Percentiles rank a stretch among this genome's conserved stretches.
Conservation (phyloP, 2,888 invertebrate genomes). For the Cybosia mesomella region DNA sequence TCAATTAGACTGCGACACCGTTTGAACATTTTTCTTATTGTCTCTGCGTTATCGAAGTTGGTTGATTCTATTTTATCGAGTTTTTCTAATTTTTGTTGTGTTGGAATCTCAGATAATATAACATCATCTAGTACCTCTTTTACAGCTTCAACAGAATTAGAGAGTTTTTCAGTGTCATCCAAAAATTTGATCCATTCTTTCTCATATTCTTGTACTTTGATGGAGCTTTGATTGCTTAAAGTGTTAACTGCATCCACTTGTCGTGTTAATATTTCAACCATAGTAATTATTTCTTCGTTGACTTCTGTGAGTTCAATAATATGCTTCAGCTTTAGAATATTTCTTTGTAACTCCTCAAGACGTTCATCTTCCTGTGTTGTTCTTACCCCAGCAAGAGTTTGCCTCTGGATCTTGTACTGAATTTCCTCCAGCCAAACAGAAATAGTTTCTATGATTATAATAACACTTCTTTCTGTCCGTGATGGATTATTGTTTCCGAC, state of each 20-base stretch:
- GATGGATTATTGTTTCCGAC: conserved; percentile 86
- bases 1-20: conserved; percentile 88
- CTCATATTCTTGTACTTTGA: conserved; percentile 85
- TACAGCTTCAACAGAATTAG: conserved; percentile 79
- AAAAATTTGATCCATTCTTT: conserved; percentile 91
- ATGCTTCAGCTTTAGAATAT: conserved; percentile 87
- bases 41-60: conserved; percentile 88
- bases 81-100: conserved; percentile 89
- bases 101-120: conserved; percentile 88
- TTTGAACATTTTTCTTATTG: conserved; percentile 88
- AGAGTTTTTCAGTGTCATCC: conserved; percentile 88
- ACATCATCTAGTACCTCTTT: conserved; percentile 86
- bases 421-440: conserved; percentile 95
- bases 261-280: conserved; percentile 88
- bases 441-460: conserved; percentile 92
- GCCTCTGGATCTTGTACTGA: conserved; percentile 90
- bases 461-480: conserved; percentile 89
- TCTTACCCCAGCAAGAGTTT: conserved; percentile 64
- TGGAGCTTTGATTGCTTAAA: conserved; percentile 82
- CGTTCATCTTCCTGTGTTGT: conserved; percentile 67
- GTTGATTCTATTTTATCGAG: conserved; percentile 90
- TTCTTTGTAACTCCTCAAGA: conserved; percentile 80
- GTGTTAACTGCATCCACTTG: conserved; percentile 91
- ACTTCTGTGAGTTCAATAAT: conserved; percentile 90
- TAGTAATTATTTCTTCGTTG: conserved; percentile 88